Percentiles rank a stretch among this genome's conserved stretches.
Conservation (phyloP, 2,888 invertebrate genomes). For the Epirrita christyi region DNA sequence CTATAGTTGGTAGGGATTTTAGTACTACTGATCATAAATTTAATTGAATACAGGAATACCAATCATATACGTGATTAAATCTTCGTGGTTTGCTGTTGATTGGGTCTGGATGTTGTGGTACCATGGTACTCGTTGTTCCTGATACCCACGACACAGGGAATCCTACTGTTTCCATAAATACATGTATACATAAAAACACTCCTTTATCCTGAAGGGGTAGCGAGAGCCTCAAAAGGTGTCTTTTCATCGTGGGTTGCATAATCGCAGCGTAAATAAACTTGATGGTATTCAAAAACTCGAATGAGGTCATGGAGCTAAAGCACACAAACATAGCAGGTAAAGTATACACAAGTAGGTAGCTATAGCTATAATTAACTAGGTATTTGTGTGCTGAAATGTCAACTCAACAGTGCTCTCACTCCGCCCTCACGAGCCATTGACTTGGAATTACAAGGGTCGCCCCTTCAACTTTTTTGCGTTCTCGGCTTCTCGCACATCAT, state of each 20-base stretch:
- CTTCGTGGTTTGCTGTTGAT: not conserved
- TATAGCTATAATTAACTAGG: not conserved
- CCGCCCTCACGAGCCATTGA: slow-evolving; percentile 37
- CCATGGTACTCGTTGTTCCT: too few relatives aligned
- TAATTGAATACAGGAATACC: not conserved
- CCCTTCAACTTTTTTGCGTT: slow-evolving; percentile 41
- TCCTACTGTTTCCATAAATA: too few relatives aligned
- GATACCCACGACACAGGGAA: too few relatives aligned
- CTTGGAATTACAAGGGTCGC: slow-evolving; percentile 35
- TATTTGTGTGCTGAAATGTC: slow-evolving; percentile 15
- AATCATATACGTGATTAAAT: not conserved
- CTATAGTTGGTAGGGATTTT: not conserved
- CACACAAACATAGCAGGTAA: not conserved
- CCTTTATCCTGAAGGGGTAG: too few relatives aligned
- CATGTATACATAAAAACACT: too few relatives aligned
- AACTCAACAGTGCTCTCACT: slow-evolving; percentile 5
- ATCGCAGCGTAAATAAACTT: too few relatives aligned
- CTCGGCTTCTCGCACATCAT: slow-evolving; percentile 41
- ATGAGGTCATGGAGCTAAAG: too few relatives aligned
- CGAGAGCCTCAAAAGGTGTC: too few relatives aligned
- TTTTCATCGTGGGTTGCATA: too few relatives aligned
- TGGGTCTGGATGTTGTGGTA: too few relatives aligned
- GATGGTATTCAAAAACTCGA: too few relatives aligned
- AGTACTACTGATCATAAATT: not conserved
- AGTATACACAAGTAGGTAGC: not conserved